These are phyloP conservation scores for Heterodera carotae DNA, from an alignment of 1,140 invertebrate species.

Conservation along the genomic window DNA sequence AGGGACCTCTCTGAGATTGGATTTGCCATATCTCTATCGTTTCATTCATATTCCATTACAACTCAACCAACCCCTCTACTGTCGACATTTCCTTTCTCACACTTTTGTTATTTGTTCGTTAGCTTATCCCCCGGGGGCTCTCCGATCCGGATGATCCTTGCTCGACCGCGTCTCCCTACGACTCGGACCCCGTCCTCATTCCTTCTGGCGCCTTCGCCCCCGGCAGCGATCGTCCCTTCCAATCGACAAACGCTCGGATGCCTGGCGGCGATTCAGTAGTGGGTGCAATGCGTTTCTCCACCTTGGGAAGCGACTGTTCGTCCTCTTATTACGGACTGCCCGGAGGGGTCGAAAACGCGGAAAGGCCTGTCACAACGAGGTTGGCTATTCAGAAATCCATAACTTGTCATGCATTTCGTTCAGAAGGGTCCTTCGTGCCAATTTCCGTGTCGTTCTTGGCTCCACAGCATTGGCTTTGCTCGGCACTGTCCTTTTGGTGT, in stretches of 20 bases:
- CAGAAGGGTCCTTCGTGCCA: constrained; percentile 44
- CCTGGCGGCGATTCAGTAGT: not conserved
- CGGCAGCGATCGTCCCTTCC: not conserved
- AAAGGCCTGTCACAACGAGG: not conserved
- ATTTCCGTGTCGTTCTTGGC: constrained; percentile 51
- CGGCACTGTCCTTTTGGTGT: constrained; percentile 41
- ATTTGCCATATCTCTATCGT: no score
- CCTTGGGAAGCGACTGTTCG: constrained; percentile 15
- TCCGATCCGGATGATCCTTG: not conserved
- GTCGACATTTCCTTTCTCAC: not conserved
- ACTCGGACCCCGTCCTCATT: not conserved
- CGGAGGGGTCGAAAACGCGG: not conserved
- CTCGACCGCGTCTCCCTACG: constrained; percentile 1
- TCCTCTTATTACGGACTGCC: constrained; percentile 25
- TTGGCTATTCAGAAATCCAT: no score
- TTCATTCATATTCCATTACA: no score
- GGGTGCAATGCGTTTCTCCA: constrained; percentile 9
- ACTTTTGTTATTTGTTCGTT: not conserved
- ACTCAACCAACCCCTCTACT: no score
- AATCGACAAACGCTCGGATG: not conserved
- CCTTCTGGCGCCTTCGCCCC: not conserved
- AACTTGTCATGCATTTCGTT: no score
- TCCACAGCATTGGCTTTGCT: constrained; percentile 48
- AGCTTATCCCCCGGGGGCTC: constrained; percentile 16
- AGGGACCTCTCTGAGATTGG: no score